phyloP scores from a whole-genome alignment of 2,113 vertebrate species.

The Entomyzon cyanotis region DNA sequence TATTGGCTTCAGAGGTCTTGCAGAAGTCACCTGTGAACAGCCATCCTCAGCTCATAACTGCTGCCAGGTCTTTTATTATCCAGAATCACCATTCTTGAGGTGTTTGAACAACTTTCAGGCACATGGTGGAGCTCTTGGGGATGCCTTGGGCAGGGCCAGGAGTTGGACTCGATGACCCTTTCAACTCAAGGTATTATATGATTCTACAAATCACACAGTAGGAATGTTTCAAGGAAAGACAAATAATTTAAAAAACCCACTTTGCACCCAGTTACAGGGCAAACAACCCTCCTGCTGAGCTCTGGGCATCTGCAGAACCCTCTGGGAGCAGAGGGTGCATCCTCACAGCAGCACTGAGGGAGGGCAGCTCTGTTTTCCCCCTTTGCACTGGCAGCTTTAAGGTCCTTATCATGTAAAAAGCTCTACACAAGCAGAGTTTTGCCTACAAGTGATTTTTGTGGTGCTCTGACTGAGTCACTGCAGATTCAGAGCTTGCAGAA shows the following conservation, averaged over 20 bases:
- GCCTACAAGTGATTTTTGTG: neutral
- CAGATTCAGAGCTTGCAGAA: neutral
- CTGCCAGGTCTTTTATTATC: neutral
- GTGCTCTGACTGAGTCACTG: neutral
- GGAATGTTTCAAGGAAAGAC: neutral
- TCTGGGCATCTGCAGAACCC: neutral
- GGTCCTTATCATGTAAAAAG: neutral
- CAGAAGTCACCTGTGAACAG: neutral
- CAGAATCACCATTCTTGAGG: neutral
- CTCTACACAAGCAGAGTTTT: neutral
- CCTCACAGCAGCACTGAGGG: neutral
- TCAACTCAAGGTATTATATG: neutral
- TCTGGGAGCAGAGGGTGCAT: neutral
- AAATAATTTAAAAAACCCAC: neutral
- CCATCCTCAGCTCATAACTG: neutral
- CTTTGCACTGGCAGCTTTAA: neutral
- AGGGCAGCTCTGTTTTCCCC: neutral
- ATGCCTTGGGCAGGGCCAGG: neutral
- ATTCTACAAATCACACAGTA: neutral
- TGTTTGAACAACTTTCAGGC: neutral
- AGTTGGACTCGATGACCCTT: neutral
- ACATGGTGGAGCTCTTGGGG: neutral
- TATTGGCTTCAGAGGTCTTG: neutral
- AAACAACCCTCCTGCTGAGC: neutral
- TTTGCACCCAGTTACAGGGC: neutral